Evolutionary conservation across 1,140 invertebrate genomes (phyloP).

Genomic region (Atopsyche davidsoni): DNA sequence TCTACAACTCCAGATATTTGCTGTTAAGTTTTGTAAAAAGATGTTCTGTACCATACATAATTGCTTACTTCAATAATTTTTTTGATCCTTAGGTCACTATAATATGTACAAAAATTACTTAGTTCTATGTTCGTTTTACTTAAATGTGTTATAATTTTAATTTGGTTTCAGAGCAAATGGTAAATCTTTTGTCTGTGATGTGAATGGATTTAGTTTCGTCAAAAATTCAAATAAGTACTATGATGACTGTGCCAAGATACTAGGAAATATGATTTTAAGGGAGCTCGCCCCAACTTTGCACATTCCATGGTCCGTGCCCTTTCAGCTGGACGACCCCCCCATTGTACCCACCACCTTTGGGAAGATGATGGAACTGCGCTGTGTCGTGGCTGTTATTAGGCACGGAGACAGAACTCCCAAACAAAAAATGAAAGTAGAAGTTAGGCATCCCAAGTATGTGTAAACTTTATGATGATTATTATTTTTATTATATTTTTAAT

Average conservation of each 20-base stretch:
- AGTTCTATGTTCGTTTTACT: too few relatives aligned
- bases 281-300: conserved; percentile 91
- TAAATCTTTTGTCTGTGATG: conserved; percentile 98
- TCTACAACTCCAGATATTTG: not conserved
- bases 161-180: conserved; percentile 77
- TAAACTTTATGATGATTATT: not conserved
- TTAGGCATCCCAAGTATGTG: conserved; percentile 91
- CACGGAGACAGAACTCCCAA: conserved; percentile 99
- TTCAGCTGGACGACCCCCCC: conserved; percentile 96
- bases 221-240: conserved; percentile 99
- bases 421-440: conserved; percentile 99
- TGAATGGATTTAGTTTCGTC: conserved; percentile 99
- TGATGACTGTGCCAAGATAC: conserved; percentile 97
- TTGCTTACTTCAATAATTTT: too few relatives aligned
- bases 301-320: conserved; percentile 95
- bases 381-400: conserved; percentile 96
- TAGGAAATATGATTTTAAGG: conserved; percentile 87
- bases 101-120: too few relatives aligned
- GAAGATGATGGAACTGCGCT: conserved; percentile 99
- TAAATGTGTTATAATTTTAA: not conserved
- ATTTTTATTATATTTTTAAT: conserved; percentile 5
- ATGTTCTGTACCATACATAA: too few relatives aligned
- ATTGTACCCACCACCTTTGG: conserved; percentile 98
- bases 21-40: too few relatives aligned
- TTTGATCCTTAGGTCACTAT: too few relatives aligned